Percentiles rank a stretch among this genome's conserved stretches.
Evolutionary conservation across 2,888 invertebrate genomes (phyloP).

Genomic region (Xestia xanthographa): DNA sequence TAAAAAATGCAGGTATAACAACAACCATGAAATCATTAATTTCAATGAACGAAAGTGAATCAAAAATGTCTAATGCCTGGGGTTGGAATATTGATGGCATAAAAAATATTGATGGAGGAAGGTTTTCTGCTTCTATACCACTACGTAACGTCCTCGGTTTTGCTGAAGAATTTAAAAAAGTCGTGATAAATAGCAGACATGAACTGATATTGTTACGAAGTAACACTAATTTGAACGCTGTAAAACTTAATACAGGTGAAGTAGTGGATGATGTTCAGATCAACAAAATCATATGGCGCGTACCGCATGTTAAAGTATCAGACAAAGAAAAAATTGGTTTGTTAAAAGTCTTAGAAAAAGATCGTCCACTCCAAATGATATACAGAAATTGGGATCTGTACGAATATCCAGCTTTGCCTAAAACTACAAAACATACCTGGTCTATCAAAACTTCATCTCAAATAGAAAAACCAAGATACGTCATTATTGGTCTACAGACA

Average conservation of each 20-base stretch:
- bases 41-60: neutral
- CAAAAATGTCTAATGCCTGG: no score
- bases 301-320: conserved; percentile 8
- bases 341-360: conserved; percentile 61
- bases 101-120: neutral
- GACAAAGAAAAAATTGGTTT: conserved; percentile 24
- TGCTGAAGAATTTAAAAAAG: neutral
- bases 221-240: conserved; percentile 1
- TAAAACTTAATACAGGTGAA: conserved; percentile 1
- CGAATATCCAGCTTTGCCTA: conserved; percentile 73
- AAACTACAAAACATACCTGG: conserved; percentile 70
- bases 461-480: conserved; percentile 74
- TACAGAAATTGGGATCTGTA: conserved; percentile 76
- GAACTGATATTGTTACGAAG: conserved; percentile 6
- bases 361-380: conserved; percentile 66
- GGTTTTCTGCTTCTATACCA: conserved; percentile 3
- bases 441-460: conserved; percentile 71
- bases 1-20: conserved; percentile 4
- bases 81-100: no score
- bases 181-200: conserved; percentile 1
- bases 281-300: conserved; percentile 3
- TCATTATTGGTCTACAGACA: conserved; percentile 44
- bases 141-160: neutral
- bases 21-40: conserved; percentile 3
- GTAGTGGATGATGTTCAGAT: conserved; percentile 4